Base-by-base conservation (phyloP, 2,888 invertebrate genomes). In the Noctua janthina region DNA sequence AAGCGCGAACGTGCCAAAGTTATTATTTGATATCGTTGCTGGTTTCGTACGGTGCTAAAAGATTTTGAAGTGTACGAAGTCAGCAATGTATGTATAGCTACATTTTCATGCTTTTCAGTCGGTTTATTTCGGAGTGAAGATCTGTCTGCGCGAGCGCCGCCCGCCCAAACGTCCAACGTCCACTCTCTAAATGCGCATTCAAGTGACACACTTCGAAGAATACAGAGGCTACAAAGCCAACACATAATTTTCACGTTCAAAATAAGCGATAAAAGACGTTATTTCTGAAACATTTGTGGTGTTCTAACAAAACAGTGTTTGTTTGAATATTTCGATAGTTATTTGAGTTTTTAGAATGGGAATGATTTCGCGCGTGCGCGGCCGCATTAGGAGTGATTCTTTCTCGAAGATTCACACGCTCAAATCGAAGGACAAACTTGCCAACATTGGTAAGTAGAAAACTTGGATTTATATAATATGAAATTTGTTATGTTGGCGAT, bases 291-390 rank as follows among this genome's bases (percentile, higher is more conserved):
- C 51, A 72, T 59, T 74, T 71, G 85, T 85, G 81, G 79, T 88
- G 82, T 75, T 79, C 39, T 70, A 68, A 71, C 20, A 79, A 81
- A 35, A 72, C 56, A 83, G 89, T 90, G 90, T 46, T 83, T 73
- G 23, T 85, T 88, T 67, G 51, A 83, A 74, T 68, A 81, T 72
- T 79, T 81, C 39, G 69, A 54, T 49, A 54, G 51, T 54, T 84
- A 74, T 78, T 75, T 68, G 49, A 80, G 67, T 83, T 79, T 6
- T 35, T n/a, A 93, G 90, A 87, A 98, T 98, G 98, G 98, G 98
- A 76, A 98, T 98, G 98, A 98, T 98, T 91, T 98, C 98, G 56
- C 96, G 98, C 91, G 98, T 98, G 90, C 96, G 98, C 71, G 97
- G 98, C n/a, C 96, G 98, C 80, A 96, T 98, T 72, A 97, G 98